Conservation (phyloP, 1,140 invertebrate species). For the Habropoda laboriosa region DNA sequence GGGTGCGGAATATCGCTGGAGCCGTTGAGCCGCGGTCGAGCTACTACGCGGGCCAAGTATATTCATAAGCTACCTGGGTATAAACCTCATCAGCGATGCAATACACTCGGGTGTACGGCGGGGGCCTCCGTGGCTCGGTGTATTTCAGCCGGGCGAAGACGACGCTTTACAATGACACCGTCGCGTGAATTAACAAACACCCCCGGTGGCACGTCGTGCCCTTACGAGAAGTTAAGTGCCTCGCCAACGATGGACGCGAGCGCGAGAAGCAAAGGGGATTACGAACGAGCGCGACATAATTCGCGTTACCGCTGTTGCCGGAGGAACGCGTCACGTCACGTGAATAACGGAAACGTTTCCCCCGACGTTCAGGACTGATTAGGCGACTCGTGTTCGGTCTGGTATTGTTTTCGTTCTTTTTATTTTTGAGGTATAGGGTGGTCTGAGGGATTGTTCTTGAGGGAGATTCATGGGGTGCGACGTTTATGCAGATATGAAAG, state of each 20-base stretch:
- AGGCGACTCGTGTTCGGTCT: neutral
- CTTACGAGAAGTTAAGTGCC: conserved; percentile 46
- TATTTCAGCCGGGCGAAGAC: conserved; percentile 61
- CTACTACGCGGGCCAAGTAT: conserved; percentile 48
- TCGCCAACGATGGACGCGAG: conserved; percentile 25
- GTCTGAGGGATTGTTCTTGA: no score
- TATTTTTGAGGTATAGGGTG: neutral
- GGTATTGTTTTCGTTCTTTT: no score
- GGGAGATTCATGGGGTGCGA: no score
- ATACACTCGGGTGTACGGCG: conserved; percentile 47
- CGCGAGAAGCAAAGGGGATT: conserved; percentile 58
- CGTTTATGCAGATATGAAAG: no score
- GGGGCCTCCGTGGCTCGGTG: neutral
- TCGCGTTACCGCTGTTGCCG: conserved; percentile 48
- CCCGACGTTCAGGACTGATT: neutral
- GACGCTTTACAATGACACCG: conserved; percentile 66
- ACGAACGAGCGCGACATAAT: conserved; percentile 52
- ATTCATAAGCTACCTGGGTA: conserved; percentile 60
- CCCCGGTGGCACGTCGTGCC: conserved; percentile 18
- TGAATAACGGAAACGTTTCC: neutral
- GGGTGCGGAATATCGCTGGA: conserved; percentile 9
- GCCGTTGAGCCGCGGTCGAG: conserved; percentile 31
- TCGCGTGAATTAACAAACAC: conserved; percentile 65
- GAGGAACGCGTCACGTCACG: no score
- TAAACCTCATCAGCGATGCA: conserved; percentile 57